Conservation (phyloP, 2,888 invertebrate genomes). For the Nephrotoma guestfalica region DNA sequence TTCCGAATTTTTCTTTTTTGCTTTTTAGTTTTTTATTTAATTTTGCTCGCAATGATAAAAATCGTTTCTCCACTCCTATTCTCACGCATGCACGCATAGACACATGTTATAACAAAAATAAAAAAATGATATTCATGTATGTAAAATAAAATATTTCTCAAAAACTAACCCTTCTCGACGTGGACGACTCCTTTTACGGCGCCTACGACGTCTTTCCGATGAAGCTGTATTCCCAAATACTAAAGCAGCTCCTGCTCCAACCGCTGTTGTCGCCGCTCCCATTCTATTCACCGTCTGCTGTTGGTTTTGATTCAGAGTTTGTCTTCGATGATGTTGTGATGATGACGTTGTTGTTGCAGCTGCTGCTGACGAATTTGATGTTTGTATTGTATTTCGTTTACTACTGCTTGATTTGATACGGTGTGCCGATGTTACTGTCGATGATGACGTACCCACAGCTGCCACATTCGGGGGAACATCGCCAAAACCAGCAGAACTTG, state of each 20-base stretch:
- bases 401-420: slow-evolving; percentile 9
- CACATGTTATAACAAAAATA: background rate
- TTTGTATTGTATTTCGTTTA: background rate
- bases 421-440: slow-evolving; percentile 23
- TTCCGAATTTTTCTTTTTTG: background rate
- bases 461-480: slow-evolving; percentile 23
- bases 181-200: slow-evolving; percentile 28
- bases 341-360: slow-evolving; percentile 21
- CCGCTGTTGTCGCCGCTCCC: background rate
- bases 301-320: background rate
- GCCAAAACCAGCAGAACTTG: slow-evolving; percentile 28
- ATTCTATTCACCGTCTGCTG: background rate
- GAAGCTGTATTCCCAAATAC: slow-evolving; percentile 21
- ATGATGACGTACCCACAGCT: slow-evolving; percentile 18
- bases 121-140: background rate
- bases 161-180: slow-evolving; percentile 21
- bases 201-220: slow-evolving; percentile 27
- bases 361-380: background rate
- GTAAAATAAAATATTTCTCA: background rate
- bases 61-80: background rate
- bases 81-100: background rate
- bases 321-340: slow-evolving; percentile 11
- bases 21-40: background rate
- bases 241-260: background rate
- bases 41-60: background rate